Evolutionary conservation across 1,140 invertebrate species (phyloP).

Genomic region (Sycobia sp.): DNA sequence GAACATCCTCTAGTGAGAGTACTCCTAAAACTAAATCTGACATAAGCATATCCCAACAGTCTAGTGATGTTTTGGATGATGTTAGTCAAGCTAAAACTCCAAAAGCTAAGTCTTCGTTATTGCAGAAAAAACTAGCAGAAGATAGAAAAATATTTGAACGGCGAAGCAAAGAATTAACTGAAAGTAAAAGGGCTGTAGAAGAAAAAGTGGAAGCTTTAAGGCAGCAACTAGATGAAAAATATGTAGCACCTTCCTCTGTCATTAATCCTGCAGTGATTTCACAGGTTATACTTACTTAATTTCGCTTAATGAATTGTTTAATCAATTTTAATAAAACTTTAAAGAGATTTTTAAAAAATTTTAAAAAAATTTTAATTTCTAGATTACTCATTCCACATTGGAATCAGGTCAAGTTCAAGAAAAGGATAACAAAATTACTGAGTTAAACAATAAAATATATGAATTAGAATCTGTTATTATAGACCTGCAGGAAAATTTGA

Average conservation of each 20-base stretch:
- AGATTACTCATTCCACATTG: slow-evolving; percentile 41
- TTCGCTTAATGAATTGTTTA: not conserved
- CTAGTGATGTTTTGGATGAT: slow-evolving; percentile 45
- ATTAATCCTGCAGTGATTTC: slow-evolving; percentile 46
- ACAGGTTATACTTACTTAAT: slow-evolving; percentile 40
- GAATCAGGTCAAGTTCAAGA: slow-evolving; percentile 48
- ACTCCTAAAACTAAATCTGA: slow-evolving; percentile 39
- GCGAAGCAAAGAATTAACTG: slow-evolving; percentile 54
- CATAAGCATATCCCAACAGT: slow-evolving; percentile 21
- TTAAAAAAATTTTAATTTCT: slow-evolving; percentile 39
- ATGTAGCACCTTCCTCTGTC: slow-evolving; percentile 41
- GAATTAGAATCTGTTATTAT: slow-evolving; percentile 71
- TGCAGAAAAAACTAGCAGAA: slow-evolving; percentile 57
- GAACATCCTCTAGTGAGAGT: slow-evolving; percentile 43
- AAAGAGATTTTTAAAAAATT: too few species aligned
- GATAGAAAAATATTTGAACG: slow-evolving; percentile 58
- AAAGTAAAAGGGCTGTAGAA: slow-evolving; percentile 56
- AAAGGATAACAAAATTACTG: slow-evolving; percentile 61
- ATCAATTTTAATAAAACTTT: slow-evolving; percentile 12
- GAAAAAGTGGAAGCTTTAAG: slow-evolving; percentile 58
- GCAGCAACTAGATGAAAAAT: slow-evolving; percentile 56
- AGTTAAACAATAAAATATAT: slow-evolving; percentile 63
- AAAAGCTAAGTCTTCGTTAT: slow-evolving; percentile 54
- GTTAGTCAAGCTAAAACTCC: slow-evolving; percentile 55
- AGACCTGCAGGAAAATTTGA: slow-evolving; percentile 78